Base-by-base conservation (phyloP, 1,140 invertebrate genomes). In the Eumeta japonica region DNA sequence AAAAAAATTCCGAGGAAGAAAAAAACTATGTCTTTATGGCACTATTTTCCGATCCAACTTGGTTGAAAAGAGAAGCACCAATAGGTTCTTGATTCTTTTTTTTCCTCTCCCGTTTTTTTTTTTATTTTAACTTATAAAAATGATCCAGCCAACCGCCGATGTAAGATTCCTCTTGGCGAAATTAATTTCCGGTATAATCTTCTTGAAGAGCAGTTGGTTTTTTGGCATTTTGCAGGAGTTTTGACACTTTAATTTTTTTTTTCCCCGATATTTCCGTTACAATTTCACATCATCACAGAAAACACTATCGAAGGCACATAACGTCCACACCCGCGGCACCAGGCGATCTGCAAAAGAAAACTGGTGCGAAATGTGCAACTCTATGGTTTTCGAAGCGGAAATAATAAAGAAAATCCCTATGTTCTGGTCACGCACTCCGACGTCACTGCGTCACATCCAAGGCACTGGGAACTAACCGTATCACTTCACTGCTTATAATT, bases 141-240 rank as follows among this genome's bases (percentile, higher is more conserved):
- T 73, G 50, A 65, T 66, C 42, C 64, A 62, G 45, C 64, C 64
- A 30, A 72, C 50, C 11, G 62, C 62, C 45, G 63, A 58, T 30
- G 66, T 74, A 40, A 71, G 59, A 59, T 71, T 74, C 54, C 70
- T 63, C 59, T 74, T 74, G 20, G 70, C 62, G 50, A 74, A 71
- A 50, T 74, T 74, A 43, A 74, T 48, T 62, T 74, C 70, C 40
- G 64, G 64, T 59, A 74, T 74, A 57, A 74, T 50, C 58, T 73
- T 73, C 62, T 74, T 74, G 55, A 67, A 74, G 45, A 66, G 66
- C 39, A 70, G 57, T 52, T 61, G 63, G 43, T 71, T 70, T 63
- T 63, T 70, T 68, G 59, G 64, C 70, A 74, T 74, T 74, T 74
- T 74, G 70, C 63, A 55, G 64, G 64, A 62, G 66, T 70, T 50